Conservation (phyloP, 2,797 vertebrate genomes). For the Zenarchopterus dispar region DNA sequence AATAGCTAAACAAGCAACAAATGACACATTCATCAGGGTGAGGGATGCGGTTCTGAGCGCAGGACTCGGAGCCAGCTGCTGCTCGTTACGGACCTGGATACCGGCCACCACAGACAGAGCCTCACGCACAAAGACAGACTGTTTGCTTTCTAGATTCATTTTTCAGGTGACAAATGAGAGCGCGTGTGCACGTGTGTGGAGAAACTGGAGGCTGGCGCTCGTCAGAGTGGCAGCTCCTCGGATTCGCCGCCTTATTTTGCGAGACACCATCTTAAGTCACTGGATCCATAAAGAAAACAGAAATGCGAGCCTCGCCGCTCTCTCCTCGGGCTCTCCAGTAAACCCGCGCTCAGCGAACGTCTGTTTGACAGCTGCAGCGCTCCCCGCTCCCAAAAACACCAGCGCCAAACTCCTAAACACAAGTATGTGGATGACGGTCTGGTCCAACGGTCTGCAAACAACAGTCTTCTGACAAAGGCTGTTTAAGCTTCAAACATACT, state of each 20-base stretch:
- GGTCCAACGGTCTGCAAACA: conserved; percentile 65
- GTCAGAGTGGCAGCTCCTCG: conserved; percentile 32
- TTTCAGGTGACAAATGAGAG: conserved; percentile 75
- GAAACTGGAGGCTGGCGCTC: conserved; percentile 28
- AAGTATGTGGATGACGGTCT: conserved; percentile 68
- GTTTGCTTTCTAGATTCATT: conserved; percentile 73
- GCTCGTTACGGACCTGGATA: conserved; percentile 77
- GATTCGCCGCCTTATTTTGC: conserved; percentile 39
- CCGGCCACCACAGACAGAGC: conserved; percentile 64
- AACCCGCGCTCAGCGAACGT: conserved; percentile 65
- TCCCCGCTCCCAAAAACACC: conserved; percentile 55
- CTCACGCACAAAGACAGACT: conserved; percentile 72
- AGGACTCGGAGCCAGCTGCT: conserved; percentile 77
- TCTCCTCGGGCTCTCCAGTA: conserved; percentile 59
- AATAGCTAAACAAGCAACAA: conserved; percentile 75
- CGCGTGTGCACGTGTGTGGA: conserved; percentile 10
- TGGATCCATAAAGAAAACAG: conserved; percentile 77
- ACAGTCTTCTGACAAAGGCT: conserved; percentile 40
- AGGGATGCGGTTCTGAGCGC: conserved; percentile 70
- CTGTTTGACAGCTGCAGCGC: conserved; percentile 77
- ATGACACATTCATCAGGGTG: conserved; percentile 75
- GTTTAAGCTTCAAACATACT: conserved; percentile 39
- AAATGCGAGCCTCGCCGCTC: conserved; percentile 67
- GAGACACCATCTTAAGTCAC: conserved; percentile 68
- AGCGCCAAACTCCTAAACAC: conserved; percentile 66